Evolutionary conservation across 2,888 invertebrate species (phyloP).

Genomic region (Drepanosiphum platanoidis): DNA sequence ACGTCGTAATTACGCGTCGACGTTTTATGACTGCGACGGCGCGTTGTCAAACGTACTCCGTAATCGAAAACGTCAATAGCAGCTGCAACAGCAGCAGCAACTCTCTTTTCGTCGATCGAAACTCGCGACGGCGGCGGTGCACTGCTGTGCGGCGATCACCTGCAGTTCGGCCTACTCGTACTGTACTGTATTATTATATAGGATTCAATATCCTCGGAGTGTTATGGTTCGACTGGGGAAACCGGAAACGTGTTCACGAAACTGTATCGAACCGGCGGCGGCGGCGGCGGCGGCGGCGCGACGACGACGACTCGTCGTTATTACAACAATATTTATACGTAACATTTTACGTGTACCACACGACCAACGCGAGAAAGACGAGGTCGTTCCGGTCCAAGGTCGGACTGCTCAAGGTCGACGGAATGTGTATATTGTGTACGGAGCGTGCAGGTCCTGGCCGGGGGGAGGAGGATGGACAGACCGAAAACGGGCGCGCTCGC

Average conservation of each 20-base stretch:
- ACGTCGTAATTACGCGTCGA: too few relatives aligned
- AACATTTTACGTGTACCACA: too few relatives aligned
- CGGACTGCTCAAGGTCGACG: constrained; percentile 20
- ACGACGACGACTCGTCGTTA: neutral
- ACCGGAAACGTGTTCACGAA: constrained; percentile 48
- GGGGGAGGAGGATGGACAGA: neutral
- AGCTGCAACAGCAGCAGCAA: too few relatives aligned
- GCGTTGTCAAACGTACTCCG: too few relatives aligned
- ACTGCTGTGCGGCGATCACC: neutral
- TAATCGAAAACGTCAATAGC: too few relatives aligned
- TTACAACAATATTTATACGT: neutral
- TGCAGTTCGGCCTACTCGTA: neutral
- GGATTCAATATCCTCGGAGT: neutral
- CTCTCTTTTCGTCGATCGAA: neutral
- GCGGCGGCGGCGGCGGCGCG: neutral
- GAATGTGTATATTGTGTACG: neutral
- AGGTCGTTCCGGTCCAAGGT: constrained; percentile 26
- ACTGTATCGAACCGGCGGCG: constrained; percentile 13
- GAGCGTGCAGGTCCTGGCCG: neutral
- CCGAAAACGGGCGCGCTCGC: constrained; percentile 6
- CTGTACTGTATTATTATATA: neutral
- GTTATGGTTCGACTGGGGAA: neutral
- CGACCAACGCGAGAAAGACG: too few relatives aligned
- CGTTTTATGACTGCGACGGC: too few relatives aligned
- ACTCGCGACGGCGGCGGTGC: neutral